A percentile compares a stretch with the other conserved stretches of the same genome.
phyloP scores from a whole-genome alignment of 2,113 vertebrate genomes.

The Nanorana parkeri region DNA sequence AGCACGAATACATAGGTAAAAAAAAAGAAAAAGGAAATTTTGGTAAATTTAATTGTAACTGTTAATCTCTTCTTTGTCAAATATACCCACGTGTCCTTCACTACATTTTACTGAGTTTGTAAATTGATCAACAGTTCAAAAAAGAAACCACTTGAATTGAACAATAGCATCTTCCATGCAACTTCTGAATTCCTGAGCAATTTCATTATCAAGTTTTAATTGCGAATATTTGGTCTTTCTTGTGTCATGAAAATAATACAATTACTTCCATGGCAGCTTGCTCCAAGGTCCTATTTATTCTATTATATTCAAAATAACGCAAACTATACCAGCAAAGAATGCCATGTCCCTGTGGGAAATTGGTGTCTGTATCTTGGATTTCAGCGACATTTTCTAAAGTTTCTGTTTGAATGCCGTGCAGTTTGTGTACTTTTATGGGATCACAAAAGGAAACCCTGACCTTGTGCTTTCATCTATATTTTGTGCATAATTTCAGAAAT shows the following conservation, averaged over 20 bases:
- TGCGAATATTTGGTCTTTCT: not conserved
- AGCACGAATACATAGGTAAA: too few species aligned
- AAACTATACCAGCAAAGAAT: slow-evolving; percentile 17
- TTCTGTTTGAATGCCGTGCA: slow-evolving; percentile 36
- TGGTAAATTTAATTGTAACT: too few species aligned
- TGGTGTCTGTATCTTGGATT: slow-evolving; percentile 14
- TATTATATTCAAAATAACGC: slow-evolving; percentile 14
- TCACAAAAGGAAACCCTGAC: slow-evolving; percentile 51
- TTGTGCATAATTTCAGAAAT: slow-evolving; percentile 55
- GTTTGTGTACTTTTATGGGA: slow-evolving; percentile 48
- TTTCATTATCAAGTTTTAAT: not conserved
- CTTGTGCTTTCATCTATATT: slow-evolving; percentile 53
- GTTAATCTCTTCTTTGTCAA: too few species aligned
- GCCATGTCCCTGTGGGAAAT: slow-evolving; percentile 34
- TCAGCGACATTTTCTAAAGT: slow-evolving; percentile 30
- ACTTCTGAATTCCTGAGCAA: not conserved
- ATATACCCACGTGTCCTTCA: too few species aligned
- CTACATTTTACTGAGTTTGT: too few species aligned
- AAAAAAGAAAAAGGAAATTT: too few species aligned
- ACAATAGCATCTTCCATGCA: too few species aligned
- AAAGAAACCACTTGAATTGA: too few species aligned
- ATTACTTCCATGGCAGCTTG: slow-evolving; percentile 1
- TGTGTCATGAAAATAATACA: not conserved
- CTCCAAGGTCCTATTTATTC: slow-evolving; percentile 19
- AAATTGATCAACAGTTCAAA: too few species aligned